Evolutionary conservation across 2,888 invertebrate species (phyloP).

Genomic region (Hermaeophaga mercurialis): DNA sequence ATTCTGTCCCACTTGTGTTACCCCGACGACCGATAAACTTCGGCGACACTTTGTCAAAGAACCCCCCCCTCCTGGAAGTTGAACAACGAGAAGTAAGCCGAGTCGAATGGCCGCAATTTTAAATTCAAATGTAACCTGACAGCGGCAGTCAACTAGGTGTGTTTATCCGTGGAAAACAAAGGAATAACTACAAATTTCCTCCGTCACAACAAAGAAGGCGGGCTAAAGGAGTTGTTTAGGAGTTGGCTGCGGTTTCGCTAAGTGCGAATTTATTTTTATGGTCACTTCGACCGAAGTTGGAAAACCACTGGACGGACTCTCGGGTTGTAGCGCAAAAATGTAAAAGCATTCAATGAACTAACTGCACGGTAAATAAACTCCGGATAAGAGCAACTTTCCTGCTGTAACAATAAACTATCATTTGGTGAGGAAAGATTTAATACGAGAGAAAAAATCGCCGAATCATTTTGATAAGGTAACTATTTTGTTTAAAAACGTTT

Average conservation of each 20-base stretch:
- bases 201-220: constrained; percentile 5
- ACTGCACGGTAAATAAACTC: neutral
- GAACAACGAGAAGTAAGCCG: constrained; percentile 7
- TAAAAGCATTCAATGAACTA: neutral
- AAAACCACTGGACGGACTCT: neutral
- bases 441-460: no score
- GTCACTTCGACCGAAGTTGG: constrained; percentile 10
- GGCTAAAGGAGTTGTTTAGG: neutral
- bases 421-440: no score
- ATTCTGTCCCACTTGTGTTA: constrained; percentile 14
- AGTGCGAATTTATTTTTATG: constrained; percentile 24
- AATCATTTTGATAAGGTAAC: no score
- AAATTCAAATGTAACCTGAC: constrained; percentile 27
- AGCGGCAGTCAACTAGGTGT: constrained; percentile 15
- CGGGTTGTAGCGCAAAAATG: neutral
- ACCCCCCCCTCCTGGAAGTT: constrained; percentile 4
- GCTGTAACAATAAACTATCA: neutral
- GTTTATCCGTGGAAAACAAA: constrained; percentile 23
- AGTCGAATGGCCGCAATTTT: constrained; percentile 24
- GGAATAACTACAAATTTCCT: constrained; percentile 8
- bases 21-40: constrained; percentile 21
- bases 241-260: constrained; percentile 5
- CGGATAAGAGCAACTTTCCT: neutral
- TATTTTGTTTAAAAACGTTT: no score
- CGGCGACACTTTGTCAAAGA: constrained; percentile 23